Evolutionary conservation across 2,113 vertebrate species (phyloP).

Genomic region (Clarias macrocephalus): DNA sequence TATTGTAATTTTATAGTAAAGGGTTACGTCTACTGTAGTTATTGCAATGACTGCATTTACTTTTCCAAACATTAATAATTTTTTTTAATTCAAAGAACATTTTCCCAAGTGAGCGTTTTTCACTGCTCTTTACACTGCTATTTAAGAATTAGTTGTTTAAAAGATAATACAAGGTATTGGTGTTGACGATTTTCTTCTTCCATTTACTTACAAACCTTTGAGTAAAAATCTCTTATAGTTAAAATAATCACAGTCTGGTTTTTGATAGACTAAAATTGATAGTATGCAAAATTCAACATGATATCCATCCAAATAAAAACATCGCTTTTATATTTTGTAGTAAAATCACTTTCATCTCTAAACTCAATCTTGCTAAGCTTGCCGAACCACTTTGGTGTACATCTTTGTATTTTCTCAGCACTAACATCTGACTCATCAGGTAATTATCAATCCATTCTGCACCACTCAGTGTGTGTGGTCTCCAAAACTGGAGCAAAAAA

Average conservation of each 20-base stretch:
- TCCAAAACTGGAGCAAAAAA: background rate
- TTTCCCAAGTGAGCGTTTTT: background rate
- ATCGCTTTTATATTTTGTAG: background rate
- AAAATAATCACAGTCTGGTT: too few relatives aligned
- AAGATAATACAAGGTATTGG: background rate
- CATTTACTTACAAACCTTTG: too few relatives aligned
- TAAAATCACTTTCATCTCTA: background rate
- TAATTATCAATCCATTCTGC: background rate
- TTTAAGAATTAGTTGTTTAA: background rate
- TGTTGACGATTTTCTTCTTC: background rate
- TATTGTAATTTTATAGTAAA: background rate
- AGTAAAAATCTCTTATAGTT: too few relatives aligned
- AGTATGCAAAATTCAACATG: background rate
- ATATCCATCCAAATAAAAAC: background rate
- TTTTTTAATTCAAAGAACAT: background rate
- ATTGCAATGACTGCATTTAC: background rate
- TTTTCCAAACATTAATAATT: background rate
- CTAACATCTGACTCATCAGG: background rate
- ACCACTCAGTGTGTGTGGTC: background rate
- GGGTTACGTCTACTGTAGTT: background rate
- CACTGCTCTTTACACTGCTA: background rate
- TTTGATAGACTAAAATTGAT: background rate
- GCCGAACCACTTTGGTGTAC: background rate
- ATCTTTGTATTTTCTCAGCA: background rate
- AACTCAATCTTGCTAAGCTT: background rate